Evolutionary conservation across 2,113 vertebrate genomes (phyloP), one percentile per base, ranked within the genome.

Genomic region (Phalacrocorax pelagicus): DNA sequence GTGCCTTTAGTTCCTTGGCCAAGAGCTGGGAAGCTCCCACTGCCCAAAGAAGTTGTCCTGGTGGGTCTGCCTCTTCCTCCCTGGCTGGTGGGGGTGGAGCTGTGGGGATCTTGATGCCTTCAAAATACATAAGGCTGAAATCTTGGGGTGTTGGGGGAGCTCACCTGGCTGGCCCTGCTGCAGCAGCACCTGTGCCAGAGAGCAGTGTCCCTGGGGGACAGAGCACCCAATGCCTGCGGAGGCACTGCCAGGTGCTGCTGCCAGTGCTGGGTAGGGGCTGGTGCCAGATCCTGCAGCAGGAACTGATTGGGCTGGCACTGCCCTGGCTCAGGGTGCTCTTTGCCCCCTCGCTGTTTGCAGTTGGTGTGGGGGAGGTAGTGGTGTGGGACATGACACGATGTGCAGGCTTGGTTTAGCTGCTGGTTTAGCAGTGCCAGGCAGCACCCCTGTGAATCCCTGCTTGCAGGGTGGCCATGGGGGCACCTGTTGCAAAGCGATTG

Each of bases 381-480:
- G 66, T 3, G 5, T 14, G 42, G 42, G 22, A 17, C 16, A 46
- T 8, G 44, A 18, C 16, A 46, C 17, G 6, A 17, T 2, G 2
- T 0, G 0, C 0, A 3, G 51, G 51, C n/a, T 63, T 47, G 58
- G n/a, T n/a, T n/a, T n/a, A n/a, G n/a, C n/a, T 49, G 69, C 69
- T 22, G 36, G 36, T 4, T 9, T 2, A 12, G 52, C 8, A 1
- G 49, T 63, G 46, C 69, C 3, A 9, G 84, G 57, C 38, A 30
- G 36, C 1, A 7, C 71, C 80, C 42, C 20, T 15, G 5, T 54
- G 32, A 74, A 32, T 36, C 55, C 21, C 9, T 42, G 36, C 44
- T 85, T 2, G 0, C 17, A 8, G 4, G 15, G 61, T 9, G 11
- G 59, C 32, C 0, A 0, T 14, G 27, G 15, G 6, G 21, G 3